A percentile compares a stretch with the other conserved stretches of the same genome.
Evolutionary conservation across 2,113 vertebrate genomes (phyloP).

Genomic region (Eulacestoma nigropectus): DNA sequence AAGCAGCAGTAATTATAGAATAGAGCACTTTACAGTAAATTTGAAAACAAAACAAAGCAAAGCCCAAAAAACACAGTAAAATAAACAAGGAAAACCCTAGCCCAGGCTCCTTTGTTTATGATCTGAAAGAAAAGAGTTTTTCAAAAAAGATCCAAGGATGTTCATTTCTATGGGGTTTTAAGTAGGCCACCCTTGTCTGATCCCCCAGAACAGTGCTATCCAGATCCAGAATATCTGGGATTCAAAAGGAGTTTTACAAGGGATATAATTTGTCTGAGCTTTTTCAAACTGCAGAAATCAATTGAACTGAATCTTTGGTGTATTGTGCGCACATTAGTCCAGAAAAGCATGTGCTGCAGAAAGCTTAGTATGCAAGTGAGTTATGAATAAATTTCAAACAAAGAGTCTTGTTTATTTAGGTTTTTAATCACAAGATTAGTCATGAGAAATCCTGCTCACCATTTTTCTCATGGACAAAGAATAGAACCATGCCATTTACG

Average conservation of each 20-base stretch:
- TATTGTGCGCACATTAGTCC: neutral
- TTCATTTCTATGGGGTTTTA: neutral
- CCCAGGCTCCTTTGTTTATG: neutral
- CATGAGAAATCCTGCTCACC: neutral
- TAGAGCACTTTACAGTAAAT: neutral
- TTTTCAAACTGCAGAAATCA: neutral
- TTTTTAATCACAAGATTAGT: neutral
- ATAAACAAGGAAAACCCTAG: neutral
- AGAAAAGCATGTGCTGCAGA: neutral
- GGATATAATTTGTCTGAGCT: neutral
- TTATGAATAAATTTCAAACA: neutral
- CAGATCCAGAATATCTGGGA: neutral
- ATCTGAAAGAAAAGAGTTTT: neutral
- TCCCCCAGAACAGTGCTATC: neutral
- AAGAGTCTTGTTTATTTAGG: neutral
- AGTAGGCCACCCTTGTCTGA: neutral
- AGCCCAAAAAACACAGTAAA: neutral
- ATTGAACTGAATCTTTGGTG: neutral
- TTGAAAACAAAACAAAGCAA: neutral
- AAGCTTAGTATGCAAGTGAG: neutral
- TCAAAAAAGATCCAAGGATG: neutral
- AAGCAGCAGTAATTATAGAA: neutral
- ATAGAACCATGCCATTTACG: accelerated
- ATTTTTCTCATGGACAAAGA: neutral
- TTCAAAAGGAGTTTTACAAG: neutral